A percentile compares a stretch with the other conserved stretches of the same genome.
phyloP scores from a whole-genome alignment of 37 sponge, comb jelly and placozoan species.

The Amphimedon queenslandica region DNA sequence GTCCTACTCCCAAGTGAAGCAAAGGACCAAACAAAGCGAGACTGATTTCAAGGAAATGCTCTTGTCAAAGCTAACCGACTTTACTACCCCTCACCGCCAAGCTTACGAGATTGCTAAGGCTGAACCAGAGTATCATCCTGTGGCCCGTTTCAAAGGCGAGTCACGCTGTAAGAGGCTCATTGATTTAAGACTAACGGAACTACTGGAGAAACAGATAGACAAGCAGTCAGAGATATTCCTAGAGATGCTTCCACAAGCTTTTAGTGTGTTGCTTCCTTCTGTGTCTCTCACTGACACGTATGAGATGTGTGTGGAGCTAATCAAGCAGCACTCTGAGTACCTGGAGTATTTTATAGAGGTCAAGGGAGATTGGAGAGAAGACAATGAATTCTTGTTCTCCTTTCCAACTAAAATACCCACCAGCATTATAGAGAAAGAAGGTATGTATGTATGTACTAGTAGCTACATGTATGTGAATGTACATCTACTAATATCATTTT shows the following conservation, averaged over 20 bases:
- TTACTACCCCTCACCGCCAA: neutral
- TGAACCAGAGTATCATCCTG: conserved; percentile 16
- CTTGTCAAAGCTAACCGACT: conserved; percentile 27
- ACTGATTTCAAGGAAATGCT: conserved; percentile 32
- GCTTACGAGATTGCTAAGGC: conserved; percentile 9
- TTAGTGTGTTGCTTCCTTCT: conserved; percentile 21
- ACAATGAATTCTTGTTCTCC: conserved; percentile 13
- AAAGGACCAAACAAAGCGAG: conserved; percentile 15
- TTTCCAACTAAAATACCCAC: neutral
- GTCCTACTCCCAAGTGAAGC: conserved; percentile 14
- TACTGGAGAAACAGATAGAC: conserved; percentile 16
- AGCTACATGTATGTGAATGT: too few relatives aligned
- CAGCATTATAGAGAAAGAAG: neutral
- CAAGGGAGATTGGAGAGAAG: conserved; percentile 22
- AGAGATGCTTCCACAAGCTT: conserved; percentile 15
- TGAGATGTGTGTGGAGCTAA: neutral
- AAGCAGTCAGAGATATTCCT: conserved; percentile 8
- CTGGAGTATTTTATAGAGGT: conserved; percentile 22
- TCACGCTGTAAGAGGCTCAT: conserved; percentile 19
- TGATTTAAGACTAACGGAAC: conserved; percentile 20
- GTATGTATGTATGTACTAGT: too few relatives aligned
- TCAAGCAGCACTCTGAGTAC: neutral
- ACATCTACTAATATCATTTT: too few relatives aligned
- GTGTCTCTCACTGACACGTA: conserved; percentile 4
- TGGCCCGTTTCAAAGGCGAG: conserved; percentile 28